Conservation (phyloP, 37 sponge, comb jelly and placozoan species). For the Cliona cf. orientalis region DNA sequence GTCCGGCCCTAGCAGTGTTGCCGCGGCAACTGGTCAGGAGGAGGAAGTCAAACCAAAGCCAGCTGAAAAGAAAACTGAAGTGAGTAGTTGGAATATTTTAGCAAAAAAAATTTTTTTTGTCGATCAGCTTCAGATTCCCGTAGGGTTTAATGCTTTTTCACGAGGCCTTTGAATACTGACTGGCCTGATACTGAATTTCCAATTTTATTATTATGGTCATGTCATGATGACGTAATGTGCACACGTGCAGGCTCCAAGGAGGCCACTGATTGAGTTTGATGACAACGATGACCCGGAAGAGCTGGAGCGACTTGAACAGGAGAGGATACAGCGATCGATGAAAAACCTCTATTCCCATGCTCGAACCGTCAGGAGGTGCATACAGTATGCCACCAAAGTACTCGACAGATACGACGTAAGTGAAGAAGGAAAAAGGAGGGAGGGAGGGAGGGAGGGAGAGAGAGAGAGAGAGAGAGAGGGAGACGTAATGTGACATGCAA, state of each 20-base stretch:
- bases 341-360: constrained; percentile 21
- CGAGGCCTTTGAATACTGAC: too few relatives aligned
- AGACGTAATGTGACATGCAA: too few relatives aligned
- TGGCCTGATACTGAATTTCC: too few relatives aligned
- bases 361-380: constrained; percentile 14
- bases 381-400: constrained; percentile 22
- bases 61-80: too few relatives aligned
- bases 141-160: too few relatives aligned
- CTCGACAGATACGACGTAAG: constrained; percentile 48
- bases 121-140: too few relatives aligned
- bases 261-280: background rate
- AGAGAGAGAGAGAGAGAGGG: background rate
- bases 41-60: background rate
- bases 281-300: background rate
- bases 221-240: too few relatives aligned
- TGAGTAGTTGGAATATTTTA: too few relatives aligned
- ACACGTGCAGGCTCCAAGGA: too few relatives aligned
- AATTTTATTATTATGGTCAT: too few relatives aligned
- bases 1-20: too few relatives aligned
- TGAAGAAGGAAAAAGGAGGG: background rate
- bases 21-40: background rate
- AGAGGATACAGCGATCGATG: constrained; percentile 7
- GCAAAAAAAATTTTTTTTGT: too few relatives aligned
- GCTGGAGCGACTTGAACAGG: constrained; percentile 6
- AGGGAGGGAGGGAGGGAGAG: background rate